Conservation (phyloP, 1,140 invertebrate genomes). For the Pseudomyrmex flavicornis region DNA sequence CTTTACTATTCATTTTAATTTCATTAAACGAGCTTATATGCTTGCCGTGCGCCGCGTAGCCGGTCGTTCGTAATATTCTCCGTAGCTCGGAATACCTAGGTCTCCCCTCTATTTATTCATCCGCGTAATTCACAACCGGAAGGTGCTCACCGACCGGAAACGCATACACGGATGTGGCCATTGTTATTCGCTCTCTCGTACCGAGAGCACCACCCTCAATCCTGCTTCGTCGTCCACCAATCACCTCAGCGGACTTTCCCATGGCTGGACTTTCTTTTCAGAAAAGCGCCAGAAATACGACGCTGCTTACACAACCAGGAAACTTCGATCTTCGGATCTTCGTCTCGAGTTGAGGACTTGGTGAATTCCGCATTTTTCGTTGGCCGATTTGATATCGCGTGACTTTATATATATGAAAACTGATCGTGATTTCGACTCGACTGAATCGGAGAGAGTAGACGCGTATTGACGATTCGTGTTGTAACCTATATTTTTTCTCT, state of each 20-base stretch:
- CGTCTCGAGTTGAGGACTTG: conserved; percentile 17
- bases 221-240: conserved; percentile 65
- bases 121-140: conserved; percentile 84
- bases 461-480: not conserved
- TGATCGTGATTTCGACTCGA: conserved; percentile 10
- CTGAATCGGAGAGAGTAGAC: not conserved
- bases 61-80: conserved; percentile 72
- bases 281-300: conserved; percentile 51
- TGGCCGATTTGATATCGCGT: conserved; percentile 32
- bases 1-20: conserved; percentile 83
- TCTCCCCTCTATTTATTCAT: conserved; percentile 83
- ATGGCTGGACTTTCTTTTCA: conserved; percentile 61
- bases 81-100: conserved; percentile 63
- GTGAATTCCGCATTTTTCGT: conserved; percentile 10
- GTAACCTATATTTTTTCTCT: not conserved
- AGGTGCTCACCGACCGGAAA: conserved; percentile 84
- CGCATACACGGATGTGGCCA: conserved; percentile 78
- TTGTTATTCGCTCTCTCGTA: conserved; percentile 74
- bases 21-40: conserved; percentile 80
- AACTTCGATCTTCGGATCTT: conserved; percentile 44
- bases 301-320: conserved; percentile 21
- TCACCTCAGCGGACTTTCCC: conserved; percentile 60
- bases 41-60: conserved; percentile 28
- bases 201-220: conserved; percentile 50
- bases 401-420: conserved; percentile 27